A percentile compares a stretch with the other conserved stretches of the same genome.
Conservation (phyloP, 1,140 invertebrate genomes). For the Achatina immaculata region DNA sequence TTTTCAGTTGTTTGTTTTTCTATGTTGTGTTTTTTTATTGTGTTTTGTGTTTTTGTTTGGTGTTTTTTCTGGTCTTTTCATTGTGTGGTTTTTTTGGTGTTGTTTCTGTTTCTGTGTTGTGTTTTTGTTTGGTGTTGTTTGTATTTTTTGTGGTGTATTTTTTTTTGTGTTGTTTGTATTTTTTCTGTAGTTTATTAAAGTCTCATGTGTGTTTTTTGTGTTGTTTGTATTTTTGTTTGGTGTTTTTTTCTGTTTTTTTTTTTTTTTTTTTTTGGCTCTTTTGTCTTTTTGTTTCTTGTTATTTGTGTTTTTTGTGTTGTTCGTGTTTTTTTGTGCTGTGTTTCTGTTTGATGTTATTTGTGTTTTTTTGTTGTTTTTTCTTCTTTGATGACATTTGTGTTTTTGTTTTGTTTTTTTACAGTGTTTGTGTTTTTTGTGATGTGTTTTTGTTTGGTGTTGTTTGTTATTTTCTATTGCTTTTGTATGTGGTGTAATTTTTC, state of each 20-base stretch:
- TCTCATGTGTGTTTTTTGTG: background rate
- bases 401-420: background rate
- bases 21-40: background rate
- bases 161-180: background rate
- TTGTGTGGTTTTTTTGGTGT: background rate
- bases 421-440: background rate
- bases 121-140: background rate
- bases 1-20: background rate
- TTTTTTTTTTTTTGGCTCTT: constrained; percentile 2
- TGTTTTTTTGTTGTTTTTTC: background rate
- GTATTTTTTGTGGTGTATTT: background rate
- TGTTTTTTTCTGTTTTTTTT: background rate
- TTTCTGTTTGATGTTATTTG: background rate
- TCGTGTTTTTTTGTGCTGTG: background rate
- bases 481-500: background rate
- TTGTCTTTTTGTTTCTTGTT: constrained; percentile 6
- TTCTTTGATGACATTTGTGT: background rate
- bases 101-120: background rate
- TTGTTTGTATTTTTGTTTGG: background rate
- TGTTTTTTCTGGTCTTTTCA: background rate
- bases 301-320: background rate
- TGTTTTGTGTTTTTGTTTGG: background rate
- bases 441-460: background rate
- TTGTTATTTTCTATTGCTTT: background rate
- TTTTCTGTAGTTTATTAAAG: background rate